phyloP scores from a whole-genome alignment of 2,797 vertebrate species.

The Microctenopoma lineatum region DNA sequence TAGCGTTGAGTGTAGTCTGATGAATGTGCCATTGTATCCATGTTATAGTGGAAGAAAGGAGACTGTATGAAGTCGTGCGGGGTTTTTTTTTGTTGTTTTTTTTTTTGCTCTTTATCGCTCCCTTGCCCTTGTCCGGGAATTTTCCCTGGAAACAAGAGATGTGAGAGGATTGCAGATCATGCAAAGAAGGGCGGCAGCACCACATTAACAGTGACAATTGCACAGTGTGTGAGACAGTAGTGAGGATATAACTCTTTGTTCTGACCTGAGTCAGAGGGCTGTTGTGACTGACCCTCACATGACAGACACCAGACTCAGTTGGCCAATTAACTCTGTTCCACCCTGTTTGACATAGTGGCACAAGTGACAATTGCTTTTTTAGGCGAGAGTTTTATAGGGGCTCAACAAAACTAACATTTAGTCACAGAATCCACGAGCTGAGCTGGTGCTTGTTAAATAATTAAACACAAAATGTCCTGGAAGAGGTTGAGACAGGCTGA shows the following conservation, averaged over 20 bases:
- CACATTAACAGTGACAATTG: conserved; percentile 21
- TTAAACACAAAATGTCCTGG: conserved; percentile 64
- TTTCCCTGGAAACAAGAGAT: conserved; percentile 69
- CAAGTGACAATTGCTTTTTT: conserved; percentile 50
- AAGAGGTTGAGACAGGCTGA: conserved; percentile 70
- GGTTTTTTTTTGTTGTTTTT: conserved; percentile 37
- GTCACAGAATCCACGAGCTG: conserved; percentile 49
- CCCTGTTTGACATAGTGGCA: conserved; percentile 44
- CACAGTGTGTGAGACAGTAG: conserved; percentile 18
- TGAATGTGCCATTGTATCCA: conserved; percentile 83
- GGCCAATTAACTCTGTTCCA: conserved; percentile 56
- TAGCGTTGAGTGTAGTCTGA: conserved; percentile 78
- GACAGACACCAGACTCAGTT: conserved; percentile 36
- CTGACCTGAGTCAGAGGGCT: conserved; percentile 36
- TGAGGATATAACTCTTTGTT: conserved; percentile 18
- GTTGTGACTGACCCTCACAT: conserved; percentile 28
- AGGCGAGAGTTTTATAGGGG: conserved; percentile 34
- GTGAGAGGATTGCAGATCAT: conserved; percentile 55
- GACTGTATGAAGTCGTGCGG: conserved; percentile 61
- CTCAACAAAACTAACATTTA: conserved; percentile 55
- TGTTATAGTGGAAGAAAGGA: conserved; percentile 64
- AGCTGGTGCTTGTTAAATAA: conserved; percentile 77
- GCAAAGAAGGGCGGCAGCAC: conserved; percentile 10
- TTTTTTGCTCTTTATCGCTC: conserved; percentile 59
- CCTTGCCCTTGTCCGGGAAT: conserved; percentile 63